Conservation (phyloP, 2,797 vertebrate genomes). For the Chrysocyon brachyurus region DNA sequence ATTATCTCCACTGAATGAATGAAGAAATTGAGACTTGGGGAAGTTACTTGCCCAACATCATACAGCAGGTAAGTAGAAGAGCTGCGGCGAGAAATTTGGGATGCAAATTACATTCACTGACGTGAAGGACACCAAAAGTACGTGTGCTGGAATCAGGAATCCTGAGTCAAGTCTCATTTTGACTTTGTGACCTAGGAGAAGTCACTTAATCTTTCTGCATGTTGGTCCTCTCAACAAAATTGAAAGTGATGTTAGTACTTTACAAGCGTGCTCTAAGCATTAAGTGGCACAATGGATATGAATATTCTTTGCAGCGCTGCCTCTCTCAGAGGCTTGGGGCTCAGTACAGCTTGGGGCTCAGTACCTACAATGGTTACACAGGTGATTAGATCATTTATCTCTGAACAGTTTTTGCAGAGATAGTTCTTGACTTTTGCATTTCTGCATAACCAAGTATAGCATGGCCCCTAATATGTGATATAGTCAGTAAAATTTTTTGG, state of each 20-base stretch:
- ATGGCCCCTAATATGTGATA: background rate
- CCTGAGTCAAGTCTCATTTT: background rate
- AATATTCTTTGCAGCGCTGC: background rate
- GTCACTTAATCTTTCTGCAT: background rate
- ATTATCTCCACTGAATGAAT: background rate
- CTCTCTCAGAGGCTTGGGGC: background rate
- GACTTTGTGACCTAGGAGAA: background rate
- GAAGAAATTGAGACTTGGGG: background rate
- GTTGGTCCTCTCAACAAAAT: background rate
- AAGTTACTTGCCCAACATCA: background rate
- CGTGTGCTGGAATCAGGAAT: background rate
- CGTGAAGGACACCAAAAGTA: background rate
- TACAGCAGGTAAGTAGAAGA: background rate
- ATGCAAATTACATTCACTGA: background rate
- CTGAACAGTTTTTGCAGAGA: background rate
- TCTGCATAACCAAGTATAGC: background rate
- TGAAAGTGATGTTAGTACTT: background rate
- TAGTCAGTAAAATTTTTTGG: background rate
- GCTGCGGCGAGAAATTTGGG: background rate
- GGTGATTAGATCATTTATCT: background rate
- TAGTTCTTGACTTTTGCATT: background rate
- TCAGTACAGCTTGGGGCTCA: background rate
- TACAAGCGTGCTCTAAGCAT: background rate
- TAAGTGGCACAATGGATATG: too few species aligned
- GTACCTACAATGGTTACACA: background rate